Base-by-base conservation (phyloP, 2,797 vertebrate species). In the Yasuhikotakia modesta region DNA sequence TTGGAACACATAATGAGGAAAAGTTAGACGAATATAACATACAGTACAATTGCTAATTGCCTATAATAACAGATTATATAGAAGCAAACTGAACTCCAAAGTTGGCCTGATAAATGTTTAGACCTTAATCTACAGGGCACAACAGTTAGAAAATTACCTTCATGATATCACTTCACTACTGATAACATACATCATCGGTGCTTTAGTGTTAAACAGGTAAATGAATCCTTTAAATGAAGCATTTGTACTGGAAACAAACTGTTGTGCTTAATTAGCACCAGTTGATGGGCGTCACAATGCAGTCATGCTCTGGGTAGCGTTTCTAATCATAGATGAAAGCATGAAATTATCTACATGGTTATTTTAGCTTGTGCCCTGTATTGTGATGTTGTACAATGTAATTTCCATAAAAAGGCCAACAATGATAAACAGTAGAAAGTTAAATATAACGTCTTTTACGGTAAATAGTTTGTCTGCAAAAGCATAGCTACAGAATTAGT, bases 101-200 rank as follows among this genome's bases (percentile, higher is more conserved):
- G 21, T 70, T 80, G 63, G 53, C 22, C 43, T 48, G 55, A 65
- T 45, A 72, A 5, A 61, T 30, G 16, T 14, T 70, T 55, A 71
- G 69, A 71, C 21, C 13, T 32, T 52, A 63, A 77, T 69, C 68
- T 67, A 43, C 10, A 67, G 39, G 50, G 13, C 22, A 21, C 13
- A 14, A 46, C 55, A 68, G 68, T 77, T 53, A 63, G n/a, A 35
- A 30, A 67, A n/a, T 48, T 50, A 24, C 12, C 70, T 24, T 71
- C 19, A 70, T 80, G 50, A 71, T 21, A 30, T 30, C 68, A 24
- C 22, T 57, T 61, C 27, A 24, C 1, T 10, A 76, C 52, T n/a
- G 43, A 50, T 66, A 66, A 14, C 7, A 16, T 65, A 64, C 52
- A 58, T 80, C 46, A 76, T 16, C 48, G 55, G 22, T n/a, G 13